Conservation (phyloP, 2,797 vertebrate genomes). For the Cynopterus sphinx region DNA sequence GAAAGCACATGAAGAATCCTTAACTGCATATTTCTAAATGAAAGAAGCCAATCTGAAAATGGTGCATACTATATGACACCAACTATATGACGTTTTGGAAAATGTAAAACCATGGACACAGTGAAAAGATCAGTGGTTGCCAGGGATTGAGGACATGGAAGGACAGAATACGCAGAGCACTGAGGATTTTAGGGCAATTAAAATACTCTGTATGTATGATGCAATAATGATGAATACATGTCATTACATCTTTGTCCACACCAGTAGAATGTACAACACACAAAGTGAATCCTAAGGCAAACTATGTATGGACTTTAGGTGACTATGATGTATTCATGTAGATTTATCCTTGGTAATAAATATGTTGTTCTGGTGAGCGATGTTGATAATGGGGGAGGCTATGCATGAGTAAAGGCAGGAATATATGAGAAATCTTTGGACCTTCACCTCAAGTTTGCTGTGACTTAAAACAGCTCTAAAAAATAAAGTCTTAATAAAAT, state of each 20-base stretch:
- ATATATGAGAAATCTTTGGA: not conserved
- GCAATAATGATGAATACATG: not conserved
- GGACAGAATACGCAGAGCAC: not conserved
- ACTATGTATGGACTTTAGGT: not conserved
- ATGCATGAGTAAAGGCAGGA: not conserved
- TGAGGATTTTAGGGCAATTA: not conserved
- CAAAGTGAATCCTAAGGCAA: not conserved
- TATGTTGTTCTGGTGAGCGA: not conserved
- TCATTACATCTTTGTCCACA: not conserved
- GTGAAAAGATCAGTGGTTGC: not conserved
- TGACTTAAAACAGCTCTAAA: not conserved
- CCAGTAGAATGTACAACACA: not conserved
- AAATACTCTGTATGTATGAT: not conserved
- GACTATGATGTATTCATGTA: not conserved
- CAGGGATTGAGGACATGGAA: not conserved
- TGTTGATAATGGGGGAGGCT: not conserved
- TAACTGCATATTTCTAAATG: not conserved
- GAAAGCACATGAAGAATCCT: not conserved
- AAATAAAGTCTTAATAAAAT: not conserved
- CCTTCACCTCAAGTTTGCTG: not conserved
- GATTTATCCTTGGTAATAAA: not conserved
- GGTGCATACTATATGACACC: not conserved
- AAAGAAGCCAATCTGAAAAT: not conserved
- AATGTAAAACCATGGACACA: not conserved
- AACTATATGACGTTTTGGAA: not conserved